Conservation (phyloP, 2,113 vertebrate species). For the Tyrannus savana region DNA sequence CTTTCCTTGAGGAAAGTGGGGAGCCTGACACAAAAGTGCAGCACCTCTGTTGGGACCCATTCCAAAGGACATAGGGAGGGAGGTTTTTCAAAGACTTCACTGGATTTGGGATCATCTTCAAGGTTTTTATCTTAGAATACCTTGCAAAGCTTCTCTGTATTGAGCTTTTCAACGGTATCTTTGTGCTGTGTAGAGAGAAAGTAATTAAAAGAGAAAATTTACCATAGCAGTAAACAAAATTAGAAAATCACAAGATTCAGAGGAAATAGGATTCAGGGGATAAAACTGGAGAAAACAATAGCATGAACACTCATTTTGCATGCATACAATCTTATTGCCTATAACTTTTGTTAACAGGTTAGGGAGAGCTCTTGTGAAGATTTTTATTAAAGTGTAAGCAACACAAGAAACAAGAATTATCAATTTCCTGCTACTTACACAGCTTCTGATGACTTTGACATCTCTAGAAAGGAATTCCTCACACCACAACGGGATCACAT, state of each 20-base stretch:
- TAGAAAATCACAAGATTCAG: neutral
- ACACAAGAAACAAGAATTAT: neutral
- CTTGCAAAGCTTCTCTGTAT: neutral
- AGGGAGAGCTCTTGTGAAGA: neutral
- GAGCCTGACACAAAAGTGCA: neutral
- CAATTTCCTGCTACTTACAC: neutral
- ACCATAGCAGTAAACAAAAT: neutral
- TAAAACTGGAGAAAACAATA: neutral
- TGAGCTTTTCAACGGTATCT: neutral
- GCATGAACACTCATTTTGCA: neutral
- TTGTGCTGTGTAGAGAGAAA: neutral
- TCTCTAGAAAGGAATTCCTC: neutral
- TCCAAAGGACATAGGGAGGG: neutral
- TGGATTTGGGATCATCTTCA: neutral
- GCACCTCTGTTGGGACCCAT: neutral
- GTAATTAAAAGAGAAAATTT: neutral
- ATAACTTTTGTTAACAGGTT: neutral
- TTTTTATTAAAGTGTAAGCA: neutral
- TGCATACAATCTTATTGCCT: neutral
- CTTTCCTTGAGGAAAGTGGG: neutral
- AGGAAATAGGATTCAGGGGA: neutral
- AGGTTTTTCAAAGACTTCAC: neutral
- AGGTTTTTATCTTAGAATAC: neutral
- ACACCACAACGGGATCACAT: neutral
- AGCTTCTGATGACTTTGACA: neutral